These are phyloP conservation scores for Cybosia mesomella DNA, from an alignment of 2,888 invertebrate genomes.

Conservation along the genomic window DNA sequence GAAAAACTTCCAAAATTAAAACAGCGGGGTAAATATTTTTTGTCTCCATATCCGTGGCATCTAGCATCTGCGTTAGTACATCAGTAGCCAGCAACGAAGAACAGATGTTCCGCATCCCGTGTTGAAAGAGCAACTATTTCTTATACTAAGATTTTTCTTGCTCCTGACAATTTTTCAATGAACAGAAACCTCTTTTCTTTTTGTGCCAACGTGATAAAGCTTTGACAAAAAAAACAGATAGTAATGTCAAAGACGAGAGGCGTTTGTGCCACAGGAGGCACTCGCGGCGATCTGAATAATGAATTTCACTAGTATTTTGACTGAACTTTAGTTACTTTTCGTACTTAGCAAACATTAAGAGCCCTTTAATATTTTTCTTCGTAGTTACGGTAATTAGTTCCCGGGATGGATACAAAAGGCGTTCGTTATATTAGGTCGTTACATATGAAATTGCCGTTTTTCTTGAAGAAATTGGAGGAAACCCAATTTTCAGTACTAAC, in stretches of 20 bases:
- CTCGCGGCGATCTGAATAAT: constrained; percentile 61
- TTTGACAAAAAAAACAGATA: constrained; percentile 52
- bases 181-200: constrained; percentile 46
- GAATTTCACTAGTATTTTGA: constrained; percentile 69
- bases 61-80: no score
- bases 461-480: no score
- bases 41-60: no score
- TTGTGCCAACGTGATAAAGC: constrained; percentile 33
- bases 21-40: constrained; percentile 38
- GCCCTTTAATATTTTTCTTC: constrained; percentile 61
- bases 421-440: constrained; percentile 34
- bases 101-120: constrained; percentile 22
- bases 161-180: constrained; percentile 40
- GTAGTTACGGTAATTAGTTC: constrained; percentile 58
- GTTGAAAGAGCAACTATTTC: constrained; percentile 52
- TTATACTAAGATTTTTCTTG: constrained; percentile 35
- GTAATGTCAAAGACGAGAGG: constrained; percentile 55
- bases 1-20: constrained; percentile 67
- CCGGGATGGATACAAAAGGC: constrained; percentile 47
- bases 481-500: no score
- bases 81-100: neutral
- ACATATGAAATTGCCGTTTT: no score
- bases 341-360: constrained; percentile 50
- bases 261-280: constrained; percentile 52
- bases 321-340: constrained; percentile 57